Evolutionary conservation across 1,140 invertebrate species (phyloP), one percentile per base, ranked within the genome.

Genomic region (Cotesia chilonis): DNA sequence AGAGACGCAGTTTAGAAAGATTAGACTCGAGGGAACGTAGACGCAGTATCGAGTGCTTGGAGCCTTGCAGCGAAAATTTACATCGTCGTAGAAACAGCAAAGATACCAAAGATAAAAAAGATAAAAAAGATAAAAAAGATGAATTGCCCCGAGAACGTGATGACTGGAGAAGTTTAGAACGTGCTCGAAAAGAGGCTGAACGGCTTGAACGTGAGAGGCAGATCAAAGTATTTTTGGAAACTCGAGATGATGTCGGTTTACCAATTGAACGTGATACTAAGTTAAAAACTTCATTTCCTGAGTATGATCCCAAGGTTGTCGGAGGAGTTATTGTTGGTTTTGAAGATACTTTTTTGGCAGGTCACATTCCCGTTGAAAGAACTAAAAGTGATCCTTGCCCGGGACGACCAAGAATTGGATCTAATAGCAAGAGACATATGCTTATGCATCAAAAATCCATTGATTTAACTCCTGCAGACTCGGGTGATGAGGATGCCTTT

Each of bases 391-490:
- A 95, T 87, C 94, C 94, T 1, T 94, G 94, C 80, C 90, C 92
- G 0, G 90, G 91, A 76, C 88, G 92, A 63, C 91, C 91, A 67
- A 88, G 92, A 57, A 87, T 93, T 72, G 92, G 90, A 69, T 92
- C 92, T 28, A 92, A 90, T 78, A 92, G 90, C 7, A 88, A 92
- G 37, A 88, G 93, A 2, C 90, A 93, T 80, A 90, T 93, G 51
- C 82, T 95, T n/a, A 94, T 93, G 89, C 94, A 95, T 83, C 94
- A 95, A 77, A 95, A 95, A 80, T 94, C 93, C 0, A 94, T 95
- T 73, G 94, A 95, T 80, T 84, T 94, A 4, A 94, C 94, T 7
- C 93, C 93, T 0, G 92, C 93, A 0, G 93, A 94, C 83, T 93
- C 92, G 0, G 93, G 92, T 37, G 93, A 94, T 78, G 93, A 94